Evolutionary conservation across 1,140 invertebrate genomes (phyloP).

Genomic region (Pantala flavescens): DNA sequence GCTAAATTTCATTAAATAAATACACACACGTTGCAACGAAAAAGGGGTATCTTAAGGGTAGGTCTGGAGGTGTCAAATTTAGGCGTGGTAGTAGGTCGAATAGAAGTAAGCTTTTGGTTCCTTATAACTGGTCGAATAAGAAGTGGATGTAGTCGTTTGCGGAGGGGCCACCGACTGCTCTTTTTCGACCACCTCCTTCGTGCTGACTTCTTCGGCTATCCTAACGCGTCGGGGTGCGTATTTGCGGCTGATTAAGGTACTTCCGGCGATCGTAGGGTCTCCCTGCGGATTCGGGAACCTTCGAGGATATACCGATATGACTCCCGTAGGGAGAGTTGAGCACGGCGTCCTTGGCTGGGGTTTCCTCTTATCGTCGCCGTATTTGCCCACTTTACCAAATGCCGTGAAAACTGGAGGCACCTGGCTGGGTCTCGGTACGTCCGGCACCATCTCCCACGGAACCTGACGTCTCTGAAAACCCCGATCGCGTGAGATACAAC

Average conservation of each 20-base stretch:
- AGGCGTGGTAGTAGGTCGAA: not conserved
- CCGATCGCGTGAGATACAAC: slow-evolving; percentile 24
- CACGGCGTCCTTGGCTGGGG: not conserved
- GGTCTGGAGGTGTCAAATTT: not conserved
- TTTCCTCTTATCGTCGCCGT: not conserved
- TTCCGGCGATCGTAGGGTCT: not conserved
- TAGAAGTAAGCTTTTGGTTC: not conserved
- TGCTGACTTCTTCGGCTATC: not conserved
- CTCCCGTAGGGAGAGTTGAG: not conserved
- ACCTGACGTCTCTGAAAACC: slow-evolving; percentile 62
- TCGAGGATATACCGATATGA: not conserved
- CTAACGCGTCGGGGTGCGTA: not conserved
- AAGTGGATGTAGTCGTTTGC: not conserved
- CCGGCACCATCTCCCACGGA: slow-evolving; percentile 74
- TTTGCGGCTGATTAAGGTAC: not conserved
- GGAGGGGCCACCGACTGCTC: not conserved
- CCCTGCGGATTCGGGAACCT: not conserved
- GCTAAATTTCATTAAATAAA: too few species aligned
- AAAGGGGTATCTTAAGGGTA: too few species aligned
- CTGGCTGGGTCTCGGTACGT: slow-evolving; percentile 67
- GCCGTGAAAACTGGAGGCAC: slow-evolving; percentile 70
- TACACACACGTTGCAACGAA: too few species aligned
- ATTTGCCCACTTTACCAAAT: slow-evolving; percentile 41
- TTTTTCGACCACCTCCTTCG: not conserved
- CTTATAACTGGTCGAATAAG: not conserved